Evolutionary conservation across 37 sponge, comb jelly and placozoan genomes (phyloP).

Genomic region (Hormiphora californensis): DNA sequence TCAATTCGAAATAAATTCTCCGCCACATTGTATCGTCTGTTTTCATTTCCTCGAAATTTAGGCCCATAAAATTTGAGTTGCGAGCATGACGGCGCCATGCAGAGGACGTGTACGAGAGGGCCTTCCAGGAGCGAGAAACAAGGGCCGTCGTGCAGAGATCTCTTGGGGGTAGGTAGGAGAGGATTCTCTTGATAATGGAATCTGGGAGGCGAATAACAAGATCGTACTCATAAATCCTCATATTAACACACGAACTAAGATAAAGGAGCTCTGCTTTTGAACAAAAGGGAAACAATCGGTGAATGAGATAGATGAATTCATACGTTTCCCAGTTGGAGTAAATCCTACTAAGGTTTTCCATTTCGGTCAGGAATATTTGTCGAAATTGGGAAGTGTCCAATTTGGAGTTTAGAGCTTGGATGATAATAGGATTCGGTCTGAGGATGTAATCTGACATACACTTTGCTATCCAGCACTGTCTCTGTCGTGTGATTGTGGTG

Average conservation of each 20-base stretch:
- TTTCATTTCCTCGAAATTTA: neutral
- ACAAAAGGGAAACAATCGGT: conserved; percentile 18
- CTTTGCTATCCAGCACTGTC: neutral
- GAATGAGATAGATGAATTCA: conserved; percentile 25
- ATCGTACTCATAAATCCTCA: neutral
- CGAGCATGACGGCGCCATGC: neutral
- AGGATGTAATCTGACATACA: conserved; percentile 6
- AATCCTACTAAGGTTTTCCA: neutral
- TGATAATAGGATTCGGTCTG: conserved; percentile 32
- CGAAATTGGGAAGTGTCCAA: neutral
- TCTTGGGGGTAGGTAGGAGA: neutral
- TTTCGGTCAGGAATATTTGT: neutral
- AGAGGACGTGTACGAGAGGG: neutral
- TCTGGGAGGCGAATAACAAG: conserved; percentile 13
- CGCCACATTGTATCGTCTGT: conserved; percentile 30
- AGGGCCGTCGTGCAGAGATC: neutral
- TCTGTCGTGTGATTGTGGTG: conserved; percentile 13
- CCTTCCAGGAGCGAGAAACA: neutral
- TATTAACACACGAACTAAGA: conserved; percentile 45
- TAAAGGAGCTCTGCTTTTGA: neutral
- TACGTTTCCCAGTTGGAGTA: neutral
- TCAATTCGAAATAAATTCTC: conserved; percentile 33
- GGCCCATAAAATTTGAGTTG: neutral
- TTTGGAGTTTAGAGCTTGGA: neutral
- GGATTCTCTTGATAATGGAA: neutral